phyloP scores from a whole-genome alignment of 2,888 invertebrate species.

The Hofmannophila pseudospretella region DNA sequence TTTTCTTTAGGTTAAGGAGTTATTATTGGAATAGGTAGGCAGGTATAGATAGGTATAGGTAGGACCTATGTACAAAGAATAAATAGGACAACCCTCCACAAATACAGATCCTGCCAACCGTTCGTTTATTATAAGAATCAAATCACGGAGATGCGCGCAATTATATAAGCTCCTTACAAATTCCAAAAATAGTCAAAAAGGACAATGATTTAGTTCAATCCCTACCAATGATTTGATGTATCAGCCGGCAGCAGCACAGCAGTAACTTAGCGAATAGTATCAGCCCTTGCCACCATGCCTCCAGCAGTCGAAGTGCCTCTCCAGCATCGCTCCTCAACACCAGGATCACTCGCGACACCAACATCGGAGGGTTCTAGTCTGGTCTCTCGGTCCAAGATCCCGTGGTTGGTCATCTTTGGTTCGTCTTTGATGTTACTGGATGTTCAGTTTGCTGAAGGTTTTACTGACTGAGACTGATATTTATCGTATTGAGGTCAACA shows the following conservation, averaged over 20 bases:
- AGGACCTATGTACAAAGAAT: too few relatives aligned
- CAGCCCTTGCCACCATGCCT: slow-evolving; percentile 73
- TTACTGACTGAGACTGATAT: too few relatives aligned
- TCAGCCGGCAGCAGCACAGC: slow-evolving; percentile 51
- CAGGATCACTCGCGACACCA: slow-evolving; percentile 44
- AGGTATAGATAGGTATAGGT: too few relatives aligned
- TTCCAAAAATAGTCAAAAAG: too few relatives aligned
- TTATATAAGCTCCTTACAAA: too few relatives aligned
- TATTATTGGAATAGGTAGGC: too few relatives aligned
- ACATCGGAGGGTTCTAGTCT: slow-evolving; percentile 29
- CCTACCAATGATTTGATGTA: slow-evolving; percentile 32
- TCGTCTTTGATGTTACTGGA: neutral
- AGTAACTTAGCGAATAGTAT: slow-evolving; percentile 68
- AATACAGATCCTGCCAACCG: too few relatives aligned
- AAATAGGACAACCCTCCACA: too few relatives aligned
- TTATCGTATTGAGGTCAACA: neutral
- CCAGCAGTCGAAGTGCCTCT: slow-evolving; percentile 63
- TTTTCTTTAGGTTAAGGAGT: too few relatives aligned
- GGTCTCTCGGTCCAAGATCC: neutral
- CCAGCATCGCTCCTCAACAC: slow-evolving; percentile 61
- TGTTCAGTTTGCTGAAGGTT: neutral
- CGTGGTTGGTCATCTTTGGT: neutral
- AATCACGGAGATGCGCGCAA: too few relatives aligned
- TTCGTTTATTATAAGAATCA: too few relatives aligned
- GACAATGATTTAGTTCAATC: slow-evolving; percentile 3